These are phyloP conservation scores for Karalla daura DNA, from an alignment of 2,797 vertebrate genomes.

Conservation along the genomic window DNA sequence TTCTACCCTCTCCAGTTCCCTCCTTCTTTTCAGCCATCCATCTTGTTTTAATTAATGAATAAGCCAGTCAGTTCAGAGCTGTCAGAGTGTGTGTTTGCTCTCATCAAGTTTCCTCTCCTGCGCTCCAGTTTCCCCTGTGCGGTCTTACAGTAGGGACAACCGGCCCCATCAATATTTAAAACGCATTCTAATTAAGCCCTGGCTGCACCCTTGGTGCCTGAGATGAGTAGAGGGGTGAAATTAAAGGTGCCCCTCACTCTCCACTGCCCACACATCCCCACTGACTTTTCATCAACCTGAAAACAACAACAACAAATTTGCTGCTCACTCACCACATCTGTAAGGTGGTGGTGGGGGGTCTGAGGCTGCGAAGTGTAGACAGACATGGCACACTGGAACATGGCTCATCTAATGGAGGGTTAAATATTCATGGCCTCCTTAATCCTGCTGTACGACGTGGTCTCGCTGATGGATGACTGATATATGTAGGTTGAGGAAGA, in stretches of 20 bases:
- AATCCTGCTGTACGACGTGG: constrained; percentile 33
- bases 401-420: constrained; percentile 43
- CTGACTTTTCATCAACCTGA: constrained; percentile 57
- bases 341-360: neutral
- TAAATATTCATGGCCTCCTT: constrained; percentile 58
- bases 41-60: constrained; percentile 76
- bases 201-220: constrained; percentile 47
- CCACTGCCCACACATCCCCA: constrained; percentile 24
- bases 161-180: constrained; percentile 78
- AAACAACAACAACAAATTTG: constrained; percentile 56
- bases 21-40: constrained; percentile 27
- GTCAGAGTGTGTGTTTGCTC: constrained; percentile 64
- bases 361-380: neutral
- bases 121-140: constrained; percentile 59
- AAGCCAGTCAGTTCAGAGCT: constrained; percentile 54
- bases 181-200: constrained; percentile 74
- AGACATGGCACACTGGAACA: constrained; percentile 22
- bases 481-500: constrained; percentile 43
- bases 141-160: constrained; percentile 68
- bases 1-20: constrained; percentile 14
- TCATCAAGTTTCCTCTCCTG: constrained; percentile 69
- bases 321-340: constrained; percentile 26
- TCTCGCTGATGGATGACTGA: constrained; percentile 42
- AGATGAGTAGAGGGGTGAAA: constrained; percentile 57
- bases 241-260: constrained; percentile 55